Evolutionary conservation across 2,888 invertebrate species (phyloP).

Genomic region (Hydrotaea diabolus): DNA sequence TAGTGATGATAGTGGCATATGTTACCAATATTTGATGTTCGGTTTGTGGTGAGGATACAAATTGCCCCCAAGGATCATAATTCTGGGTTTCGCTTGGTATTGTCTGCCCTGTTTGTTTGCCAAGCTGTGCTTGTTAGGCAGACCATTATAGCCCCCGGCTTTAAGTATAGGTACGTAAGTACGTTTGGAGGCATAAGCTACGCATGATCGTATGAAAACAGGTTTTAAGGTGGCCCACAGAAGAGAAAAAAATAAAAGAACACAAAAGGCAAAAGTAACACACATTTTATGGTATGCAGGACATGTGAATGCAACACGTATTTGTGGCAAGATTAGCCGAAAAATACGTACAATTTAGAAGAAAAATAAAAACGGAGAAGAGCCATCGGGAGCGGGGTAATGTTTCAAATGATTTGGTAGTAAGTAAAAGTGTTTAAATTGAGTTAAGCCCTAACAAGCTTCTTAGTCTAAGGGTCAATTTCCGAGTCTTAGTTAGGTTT

Average conservation of each 20-base stretch:
- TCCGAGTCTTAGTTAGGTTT: no score
- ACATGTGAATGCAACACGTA: neutral
- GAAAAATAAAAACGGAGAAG: neutral
- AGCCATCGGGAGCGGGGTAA: neutral
- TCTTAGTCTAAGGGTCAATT: no score
- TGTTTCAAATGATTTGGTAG: neutral
- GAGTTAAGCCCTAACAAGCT: neutral
- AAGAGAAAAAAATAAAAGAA: neutral
- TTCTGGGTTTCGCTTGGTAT: constrained; percentile 39
- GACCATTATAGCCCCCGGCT: constrained; percentile 11
- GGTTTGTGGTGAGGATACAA: constrained; percentile 24
- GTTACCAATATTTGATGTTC: constrained; percentile 21
- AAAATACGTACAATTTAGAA: neutral
- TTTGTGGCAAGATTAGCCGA: constrained; percentile 9
- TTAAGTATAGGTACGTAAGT: neutral
- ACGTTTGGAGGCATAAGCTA: neutral
- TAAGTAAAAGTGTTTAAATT: neutral
- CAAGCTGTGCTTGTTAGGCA: constrained; percentile 1
- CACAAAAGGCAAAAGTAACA: constrained; percentile 23
- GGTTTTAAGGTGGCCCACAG: constrained; percentile 14
- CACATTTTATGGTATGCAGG: constrained; percentile 11
- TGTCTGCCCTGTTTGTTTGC: constrained; percentile 33
- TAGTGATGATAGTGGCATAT: constrained; percentile 6
- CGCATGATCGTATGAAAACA: constrained; percentile 24
- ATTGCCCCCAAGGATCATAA: constrained; percentile 60